A percentile compares a stretch with the other conserved stretches of the same genome.
Evolutionary conservation across 2,888 invertebrate genomes (phyloP).

Genomic region (Gibbula magus): DNA sequence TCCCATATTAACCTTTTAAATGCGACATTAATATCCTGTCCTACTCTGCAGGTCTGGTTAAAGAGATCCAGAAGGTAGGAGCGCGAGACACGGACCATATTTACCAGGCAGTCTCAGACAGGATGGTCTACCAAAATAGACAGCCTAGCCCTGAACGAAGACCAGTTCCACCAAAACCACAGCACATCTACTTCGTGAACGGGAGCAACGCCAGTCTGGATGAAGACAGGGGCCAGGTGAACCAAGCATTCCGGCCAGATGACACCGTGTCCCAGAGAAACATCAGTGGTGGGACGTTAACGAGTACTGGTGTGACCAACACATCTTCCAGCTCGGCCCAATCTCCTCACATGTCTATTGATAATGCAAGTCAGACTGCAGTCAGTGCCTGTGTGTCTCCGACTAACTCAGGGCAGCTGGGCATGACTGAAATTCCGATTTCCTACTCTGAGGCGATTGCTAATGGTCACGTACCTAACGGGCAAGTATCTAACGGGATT

Average conservation of each 20-base stretch:
- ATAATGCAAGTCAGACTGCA: background rate
- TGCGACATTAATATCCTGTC: background rate
- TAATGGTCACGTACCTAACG: background rate
- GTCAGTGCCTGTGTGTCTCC: background rate
- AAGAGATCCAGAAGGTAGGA: background rate
- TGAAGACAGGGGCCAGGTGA: background rate
- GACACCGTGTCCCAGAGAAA: background rate
- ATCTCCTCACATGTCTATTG: background rate
- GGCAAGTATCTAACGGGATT: background rate
- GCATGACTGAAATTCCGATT: background rate
- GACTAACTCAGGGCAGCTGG: background rate
- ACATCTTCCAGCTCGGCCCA: background rate
- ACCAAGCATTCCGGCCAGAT: background rate
- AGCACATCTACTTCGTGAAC: conserved; percentile 12
- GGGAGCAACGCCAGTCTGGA: background rate
- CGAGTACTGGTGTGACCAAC: background rate
- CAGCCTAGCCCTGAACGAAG: background rate
- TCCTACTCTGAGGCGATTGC: background rate
- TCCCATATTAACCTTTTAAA: too few species aligned
- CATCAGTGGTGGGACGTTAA: background rate
- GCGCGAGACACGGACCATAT: background rate
- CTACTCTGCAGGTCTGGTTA: background rate
- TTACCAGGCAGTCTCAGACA: conserved; percentile 16
- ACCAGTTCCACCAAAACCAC: background rate
- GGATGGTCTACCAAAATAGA: background rate